These are phyloP conservation scores for Oceanites oceanicus DNA, from an alignment of 2,113 vertebrate genomes.

Conservation along the genomic window DNA sequence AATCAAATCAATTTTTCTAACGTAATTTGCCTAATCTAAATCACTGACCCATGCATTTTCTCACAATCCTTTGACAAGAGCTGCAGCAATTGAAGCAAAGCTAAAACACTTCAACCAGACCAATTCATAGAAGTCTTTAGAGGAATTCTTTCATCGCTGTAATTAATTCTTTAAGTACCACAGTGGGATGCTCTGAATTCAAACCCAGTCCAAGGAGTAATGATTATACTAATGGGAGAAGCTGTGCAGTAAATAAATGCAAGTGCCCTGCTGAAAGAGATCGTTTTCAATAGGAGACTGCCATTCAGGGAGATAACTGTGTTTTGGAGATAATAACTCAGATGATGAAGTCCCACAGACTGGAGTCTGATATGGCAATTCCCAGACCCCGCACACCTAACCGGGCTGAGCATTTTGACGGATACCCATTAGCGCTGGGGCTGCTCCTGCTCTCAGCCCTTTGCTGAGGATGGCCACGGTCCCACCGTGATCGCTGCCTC, in stretches of 20 bases:
- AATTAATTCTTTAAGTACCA: slow-evolving; percentile 68
- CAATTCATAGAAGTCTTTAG: slow-evolving; percentile 51
- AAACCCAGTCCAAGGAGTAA: slow-evolving; percentile 59
- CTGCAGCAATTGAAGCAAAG: slow-evolving; percentile 47
- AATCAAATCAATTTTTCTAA: slow-evolving; percentile 65
- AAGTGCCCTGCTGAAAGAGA: slow-evolving; percentile 39
- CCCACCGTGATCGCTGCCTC: rapidly evolving
- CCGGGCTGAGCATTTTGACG: neutral
- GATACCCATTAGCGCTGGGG: neutral
- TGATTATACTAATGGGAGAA: slow-evolving; percentile 69
- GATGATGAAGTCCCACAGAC: neutral
- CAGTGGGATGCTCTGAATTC: slow-evolving; percentile 62
- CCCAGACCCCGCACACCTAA: neutral
- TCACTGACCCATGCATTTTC: slow-evolving; percentile 46
- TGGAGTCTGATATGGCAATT: neutral
- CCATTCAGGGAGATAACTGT: neutral
- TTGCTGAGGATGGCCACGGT: rapidly evolving
- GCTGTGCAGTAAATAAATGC: slow-evolving; percentile 66
- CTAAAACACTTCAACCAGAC: slow-evolving; percentile 58
- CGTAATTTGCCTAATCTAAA: slow-evolving; percentile 44
- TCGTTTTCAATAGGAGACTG: neutral
- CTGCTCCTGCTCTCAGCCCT: neutral
- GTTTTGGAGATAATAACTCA: neutral
- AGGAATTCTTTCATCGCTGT: slow-evolving; percentile 62
- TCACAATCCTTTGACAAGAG: slow-evolving; percentile 58